These are phyloP conservation scores for Amblyopsis hoosieri DNA, from an alignment of 2,797 vertebrate genomes.

Conservation along the genomic window DNA sequence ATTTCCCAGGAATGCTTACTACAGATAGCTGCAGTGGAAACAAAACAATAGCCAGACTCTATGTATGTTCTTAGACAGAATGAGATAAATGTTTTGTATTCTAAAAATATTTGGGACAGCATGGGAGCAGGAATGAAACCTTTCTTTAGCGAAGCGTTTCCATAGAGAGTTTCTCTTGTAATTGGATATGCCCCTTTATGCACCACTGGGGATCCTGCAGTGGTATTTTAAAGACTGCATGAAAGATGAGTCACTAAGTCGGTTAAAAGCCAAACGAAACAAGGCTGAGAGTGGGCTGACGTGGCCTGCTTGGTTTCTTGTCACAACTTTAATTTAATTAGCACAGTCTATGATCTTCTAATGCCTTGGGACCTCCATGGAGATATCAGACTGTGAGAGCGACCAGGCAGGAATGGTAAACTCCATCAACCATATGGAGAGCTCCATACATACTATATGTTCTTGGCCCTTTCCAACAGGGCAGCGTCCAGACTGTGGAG, in stretches of 20 bases:
- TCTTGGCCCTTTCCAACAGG: constrained; percentile 36
- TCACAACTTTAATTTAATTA: constrained; percentile 30
- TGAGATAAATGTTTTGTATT: constrained; percentile 21
- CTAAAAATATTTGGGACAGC: constrained; percentile 26
- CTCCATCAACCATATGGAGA: constrained; percentile 21
- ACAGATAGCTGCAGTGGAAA: constrained; percentile 20
- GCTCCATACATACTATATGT: constrained; percentile 3
- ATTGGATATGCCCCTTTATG: constrained; percentile 8
- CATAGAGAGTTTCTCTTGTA: constrained; percentile 16
- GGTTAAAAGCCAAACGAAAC: neutral
- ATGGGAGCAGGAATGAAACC: constrained; percentile 15
- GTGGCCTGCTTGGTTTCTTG: constrained; percentile 15
- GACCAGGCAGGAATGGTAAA: constrained; percentile 10
- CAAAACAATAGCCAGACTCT: constrained; percentile 18
- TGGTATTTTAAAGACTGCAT: constrained; percentile 15
- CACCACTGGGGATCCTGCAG: neutral
- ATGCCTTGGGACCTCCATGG: constrained; percentile 10
- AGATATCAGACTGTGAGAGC: constrained; percentile 4
- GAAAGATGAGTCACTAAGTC: constrained; percentile 6
- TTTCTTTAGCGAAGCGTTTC: constrained; percentile 25
- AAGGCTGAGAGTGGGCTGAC: neutral
- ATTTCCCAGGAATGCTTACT: constrained; percentile 16
- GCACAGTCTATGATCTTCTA: constrained; percentile 18
- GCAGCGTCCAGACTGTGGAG: constrained; percentile 43
- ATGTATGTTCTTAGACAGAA: constrained; percentile 28